These are phyloP conservation scores for Lophura swinhoii DNA, from an alignment of 2,797 vertebrate genomes.

Conservation along the genomic window DNA sequence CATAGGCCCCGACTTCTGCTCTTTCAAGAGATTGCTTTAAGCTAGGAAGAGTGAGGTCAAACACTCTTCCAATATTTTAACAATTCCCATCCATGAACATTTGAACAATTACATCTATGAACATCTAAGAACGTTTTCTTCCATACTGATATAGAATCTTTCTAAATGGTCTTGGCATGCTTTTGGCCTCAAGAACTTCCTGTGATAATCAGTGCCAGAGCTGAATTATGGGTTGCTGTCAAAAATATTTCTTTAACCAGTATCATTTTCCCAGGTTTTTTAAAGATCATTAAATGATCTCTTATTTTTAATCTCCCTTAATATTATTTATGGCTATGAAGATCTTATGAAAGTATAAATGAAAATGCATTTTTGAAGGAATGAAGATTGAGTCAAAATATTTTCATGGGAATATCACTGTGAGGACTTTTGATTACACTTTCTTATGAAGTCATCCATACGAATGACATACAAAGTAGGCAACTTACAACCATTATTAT, in stretches of 20 bases:
- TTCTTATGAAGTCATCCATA: background rate
- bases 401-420: background rate
- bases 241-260: background rate
- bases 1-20: background rate
- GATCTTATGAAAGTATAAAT: background rate
- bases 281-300: background rate
- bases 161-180: background rate
- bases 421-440: background rate
- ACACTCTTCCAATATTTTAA: background rate
- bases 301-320: background rate
- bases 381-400: background rate
- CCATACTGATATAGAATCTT: background rate
- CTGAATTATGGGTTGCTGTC: background rate
- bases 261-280: background rate
- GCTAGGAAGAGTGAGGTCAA: background rate
- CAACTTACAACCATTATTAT: background rate
- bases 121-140: background rate
- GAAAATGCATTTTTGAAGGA: background rate
- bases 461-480: background rate
- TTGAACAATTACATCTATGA: background rate
- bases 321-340: background rate
- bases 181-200: conserved; percentile 14
- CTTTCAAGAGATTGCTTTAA: background rate
- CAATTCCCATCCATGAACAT: background rate
- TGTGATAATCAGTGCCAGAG: conserved; percentile 40